Conservation (phyloP, 2,797 vertebrate genomes). For the Phyllotis vaccarum region DNA sequence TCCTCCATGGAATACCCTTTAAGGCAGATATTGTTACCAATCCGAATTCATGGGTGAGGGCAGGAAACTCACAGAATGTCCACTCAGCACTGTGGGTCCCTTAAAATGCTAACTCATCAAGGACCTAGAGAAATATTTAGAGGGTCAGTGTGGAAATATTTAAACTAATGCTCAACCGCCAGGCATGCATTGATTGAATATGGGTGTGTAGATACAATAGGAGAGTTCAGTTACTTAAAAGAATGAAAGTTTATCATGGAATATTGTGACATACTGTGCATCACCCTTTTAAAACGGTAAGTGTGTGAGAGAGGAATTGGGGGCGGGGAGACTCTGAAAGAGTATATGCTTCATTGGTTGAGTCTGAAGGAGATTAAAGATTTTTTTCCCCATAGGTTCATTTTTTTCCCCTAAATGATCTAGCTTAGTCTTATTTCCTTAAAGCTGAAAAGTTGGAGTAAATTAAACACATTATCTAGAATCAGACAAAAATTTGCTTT, state of each 20-base stretch:
- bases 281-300: neutral
- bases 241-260: neutral
- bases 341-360: neutral
- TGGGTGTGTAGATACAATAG: neutral
- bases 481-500: neutral
- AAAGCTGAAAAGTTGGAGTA: constrained; percentile 16
- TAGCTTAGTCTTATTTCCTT: neutral
- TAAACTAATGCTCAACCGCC: neutral
- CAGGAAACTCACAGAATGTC: neutral
- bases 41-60: neutral
- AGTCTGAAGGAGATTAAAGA: neutral
- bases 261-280: neutral
- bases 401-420: constrained; percentile 37
- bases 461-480: neutral
- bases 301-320: too few species aligned
- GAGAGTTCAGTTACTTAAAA: neutral
- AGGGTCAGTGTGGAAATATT: neutral
- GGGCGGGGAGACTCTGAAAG: neutral
- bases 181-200: neutral
- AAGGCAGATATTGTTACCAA: neutral
- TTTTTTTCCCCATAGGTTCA: neutral
- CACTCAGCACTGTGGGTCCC: neutral
- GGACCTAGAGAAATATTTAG: neutral
- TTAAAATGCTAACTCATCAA: neutral
- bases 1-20: neutral